Evolutionary conservation across 2,113 vertebrate species (phyloP), one percentile per base, ranked within the genome.

Genomic region (Tachysurus vachellii): DNA sequence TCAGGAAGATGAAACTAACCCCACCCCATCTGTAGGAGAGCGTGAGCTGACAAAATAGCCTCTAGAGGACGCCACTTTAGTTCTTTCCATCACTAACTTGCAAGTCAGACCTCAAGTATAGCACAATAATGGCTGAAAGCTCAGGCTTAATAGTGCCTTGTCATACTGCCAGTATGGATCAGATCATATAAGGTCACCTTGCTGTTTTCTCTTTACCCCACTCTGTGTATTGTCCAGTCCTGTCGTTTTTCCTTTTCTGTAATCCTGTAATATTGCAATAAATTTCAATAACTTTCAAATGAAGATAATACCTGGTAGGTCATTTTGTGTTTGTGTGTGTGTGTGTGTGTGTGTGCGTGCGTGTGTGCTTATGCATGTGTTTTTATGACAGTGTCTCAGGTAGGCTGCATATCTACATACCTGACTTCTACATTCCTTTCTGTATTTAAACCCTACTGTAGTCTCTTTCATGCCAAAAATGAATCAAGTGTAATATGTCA

Each of bases 401-500:
- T 73, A 71, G 47, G 44, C 26, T 85, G 28, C 59, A 62, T 57
- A n/a, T n/a, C 50, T 75, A 12, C 85, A 83, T 59, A 28, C 53
- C 77, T 47, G 16, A 8, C 82, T 71, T 87, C 36, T 36, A 70
- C 71, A 89, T 89, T 91, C 70, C 89, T 75, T 76, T 88, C 87
- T 64, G 42, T 53, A 59, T 88, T 88, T 90, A 85, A 88, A 88
- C 68, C 0, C 54, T 84, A 19, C 81, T 66, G 42, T 50, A 56
- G 50, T 82, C 82, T 66, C 2, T 7, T 57, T 85, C 75, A 87
- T 57, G 77, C 64, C 64, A 31, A 36, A 50, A 82, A 76, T 19
- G 57, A 83, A 80, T 85, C 88, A n/a, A 16, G 8, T 71, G 79
- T 88, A 86, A 80, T 53, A 23, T 88, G 83, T 88, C 28, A 62